These are phyloP conservation scores for Argynnis bischoffii DNA, from an alignment of 2,888 invertebrate genomes.

Conservation along the genomic window DNA sequence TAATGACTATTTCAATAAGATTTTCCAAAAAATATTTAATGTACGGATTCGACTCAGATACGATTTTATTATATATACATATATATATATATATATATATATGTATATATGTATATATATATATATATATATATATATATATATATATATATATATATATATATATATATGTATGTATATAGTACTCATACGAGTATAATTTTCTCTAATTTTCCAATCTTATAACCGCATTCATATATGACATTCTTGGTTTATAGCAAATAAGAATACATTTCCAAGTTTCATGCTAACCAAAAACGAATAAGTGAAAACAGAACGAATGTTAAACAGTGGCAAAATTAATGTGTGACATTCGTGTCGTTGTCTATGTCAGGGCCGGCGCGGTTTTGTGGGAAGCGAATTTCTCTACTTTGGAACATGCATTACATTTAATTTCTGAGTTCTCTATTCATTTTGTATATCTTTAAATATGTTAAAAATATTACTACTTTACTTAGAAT, in stretches of 20 bases:
- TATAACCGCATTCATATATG: background rate
- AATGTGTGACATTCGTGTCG: constrained; percentile 23
- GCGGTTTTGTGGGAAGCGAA: constrained; percentile 22
- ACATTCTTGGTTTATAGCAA: background rate
- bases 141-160: too few relatives aligned
- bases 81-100: too few relatives aligned
- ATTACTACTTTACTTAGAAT: too few relatives aligned
- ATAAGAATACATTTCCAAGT: constrained; percentile 8
- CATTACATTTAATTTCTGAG: constrained; percentile 3
- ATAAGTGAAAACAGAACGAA: constrained; percentile 8
- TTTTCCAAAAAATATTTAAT: too few relatives aligned
- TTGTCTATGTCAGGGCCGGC: constrained; percentile 24
- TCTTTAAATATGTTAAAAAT: background rate
- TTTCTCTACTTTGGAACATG: constrained; percentile 9
- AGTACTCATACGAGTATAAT: background rate
- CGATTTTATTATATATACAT: too few relatives aligned
- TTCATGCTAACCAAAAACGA: constrained; percentile 4
- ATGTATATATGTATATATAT: too few relatives aligned
- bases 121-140: too few relatives aligned
- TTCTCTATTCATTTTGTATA: background rate
- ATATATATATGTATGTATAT: too few relatives aligned
- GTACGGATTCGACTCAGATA: too few relatives aligned
- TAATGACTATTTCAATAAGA: too few relatives aligned
- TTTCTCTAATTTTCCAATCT: background rate
- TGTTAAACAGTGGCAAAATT: constrained; percentile 21